Evolutionary conservation across 2,797 vertebrate species (phyloP), one percentile per base, ranked within the genome.

Genomic region (Sebastes glaucus): DNA sequence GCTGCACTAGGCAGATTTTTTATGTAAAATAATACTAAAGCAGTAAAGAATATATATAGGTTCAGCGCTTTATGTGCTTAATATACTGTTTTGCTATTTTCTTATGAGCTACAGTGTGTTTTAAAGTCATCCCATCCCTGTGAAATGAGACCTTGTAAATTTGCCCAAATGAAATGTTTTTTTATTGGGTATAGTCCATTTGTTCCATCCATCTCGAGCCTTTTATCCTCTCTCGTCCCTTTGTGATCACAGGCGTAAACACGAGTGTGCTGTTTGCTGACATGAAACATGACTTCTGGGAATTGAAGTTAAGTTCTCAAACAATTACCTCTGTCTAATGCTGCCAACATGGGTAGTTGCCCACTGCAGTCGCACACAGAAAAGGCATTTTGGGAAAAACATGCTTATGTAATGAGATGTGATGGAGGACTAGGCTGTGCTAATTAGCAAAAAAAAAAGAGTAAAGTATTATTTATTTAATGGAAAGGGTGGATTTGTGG

Each of bases 11-110:
- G 49, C 11, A 53, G 20, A 53, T 52, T 28, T 83, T 35, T 8
- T 4, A 74, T 72, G 57, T 62, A 62, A 78, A 69, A 71, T 60
- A 32, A 63, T 62, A 42, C 6, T 33, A n/a, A 63, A 77, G 27
- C 32, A 27, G 35, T 61, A 16, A 68, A 57, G 46, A 30, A 69
- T 13, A 30, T 22, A 14, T 20, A n/a, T 11, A 9, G 42, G 33
- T 33, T 64, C 18, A 18, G 46, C 42, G 16, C 32, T 77, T 35
- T 35, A 27, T 53, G 46, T 77, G 28, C 23, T 59, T 35, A 65
- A 74, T 71, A 13, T 38, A 25, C 16, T 64, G n/a, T 66, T 71
- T 78, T 77, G 20, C 10, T 63, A 10, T 66, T 78, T 82, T 72
- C 60, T 46, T 22, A 23, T 53, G 28, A 76, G 75, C 52, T 27